Percentiles rank a stretch among this genome's conserved stretches.
phyloP scores from a whole-genome alignment of 37 sponge, comb jelly and placozoan species.

The Agelas oroides region DNA sequence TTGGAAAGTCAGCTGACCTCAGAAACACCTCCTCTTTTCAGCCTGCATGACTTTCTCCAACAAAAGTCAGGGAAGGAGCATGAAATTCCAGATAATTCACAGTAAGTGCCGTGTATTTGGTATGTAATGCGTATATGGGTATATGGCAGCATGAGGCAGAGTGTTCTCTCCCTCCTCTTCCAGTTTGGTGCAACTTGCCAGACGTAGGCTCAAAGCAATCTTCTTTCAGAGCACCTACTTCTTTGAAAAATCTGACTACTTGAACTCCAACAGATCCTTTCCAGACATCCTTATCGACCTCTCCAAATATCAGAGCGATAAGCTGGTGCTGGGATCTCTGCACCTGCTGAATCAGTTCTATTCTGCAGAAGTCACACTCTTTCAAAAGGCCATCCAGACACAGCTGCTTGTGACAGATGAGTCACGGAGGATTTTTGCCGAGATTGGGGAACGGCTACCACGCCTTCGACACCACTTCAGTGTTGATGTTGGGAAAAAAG shows the following conservation, averaged over 20 bases:
- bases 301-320: slow-evolving; percentile 48
- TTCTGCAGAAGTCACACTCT: slow-evolving; percentile 46
- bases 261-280: neutral
- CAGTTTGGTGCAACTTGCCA: slow-evolving; percentile 8
- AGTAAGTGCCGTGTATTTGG: no score
- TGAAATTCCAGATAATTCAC: no score
- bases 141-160: no score
- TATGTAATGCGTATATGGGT: no score
- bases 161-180: neutral
- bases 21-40: no score
- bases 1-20: no score
- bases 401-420: slow-evolving; percentile 37
- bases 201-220: slow-evolving; percentile 1
- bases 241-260: neutral
- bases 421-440: neutral
- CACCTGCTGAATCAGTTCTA: slow-evolving; percentile 56
- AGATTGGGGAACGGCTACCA: neutral
- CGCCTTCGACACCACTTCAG: neutral
- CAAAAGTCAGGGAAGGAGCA: no score
- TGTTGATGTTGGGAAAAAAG: slow-evolving; percentile 1
- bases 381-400: slow-evolving; percentile 62
- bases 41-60: no score
- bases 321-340: slow-evolving; percentile 51
- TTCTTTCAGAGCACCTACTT: slow-evolving; percentile 28
- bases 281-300: slow-evolving; percentile 32